Conservation (phyloP, 2,113 vertebrate species). For the Tachuris rubrigastra region DNA sequence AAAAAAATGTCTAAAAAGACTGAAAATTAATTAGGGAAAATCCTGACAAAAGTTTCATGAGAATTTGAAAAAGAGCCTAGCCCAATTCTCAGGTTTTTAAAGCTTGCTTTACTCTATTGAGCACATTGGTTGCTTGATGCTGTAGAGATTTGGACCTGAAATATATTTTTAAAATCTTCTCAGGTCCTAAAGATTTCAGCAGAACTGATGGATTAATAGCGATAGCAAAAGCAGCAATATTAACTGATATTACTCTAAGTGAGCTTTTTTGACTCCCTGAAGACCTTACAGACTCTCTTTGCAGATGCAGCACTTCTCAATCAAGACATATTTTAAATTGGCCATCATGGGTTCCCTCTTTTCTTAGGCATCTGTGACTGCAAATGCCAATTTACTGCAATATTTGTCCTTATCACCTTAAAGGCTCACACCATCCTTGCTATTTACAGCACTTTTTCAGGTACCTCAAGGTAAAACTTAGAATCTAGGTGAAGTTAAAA, state of each 20-base stretch:
- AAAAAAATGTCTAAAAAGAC: constrained; percentile 27
- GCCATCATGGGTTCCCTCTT: neutral
- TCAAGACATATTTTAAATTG: neutral
- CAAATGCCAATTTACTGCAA: neutral
- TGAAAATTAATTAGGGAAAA: constrained; percentile 58
- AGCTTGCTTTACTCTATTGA: neutral
- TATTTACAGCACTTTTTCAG: neutral
- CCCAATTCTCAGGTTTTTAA: neutral
- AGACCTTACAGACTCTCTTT: neutral
- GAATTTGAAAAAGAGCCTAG: neutral
- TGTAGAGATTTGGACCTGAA: neutral
- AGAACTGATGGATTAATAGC: neutral
- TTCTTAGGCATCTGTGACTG: neutral
- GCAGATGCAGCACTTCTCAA: neutral
- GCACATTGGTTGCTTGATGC: neutral
- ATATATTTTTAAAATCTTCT: neutral
- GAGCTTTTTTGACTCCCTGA: neutral
- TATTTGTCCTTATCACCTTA: neutral
- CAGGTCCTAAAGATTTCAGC: neutral
- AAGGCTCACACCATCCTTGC: neutral
- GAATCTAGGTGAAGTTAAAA: neutral
- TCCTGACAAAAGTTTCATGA: constrained; percentile 37
- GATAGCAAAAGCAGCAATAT: neutral
- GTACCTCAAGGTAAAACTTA: neutral
- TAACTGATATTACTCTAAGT: neutral